Percentiles rank a stretch among this genome's conserved stretches.
Evolutionary conservation across 2,113 vertebrate species (phyloP).

Genomic region (Bujurquina vittata): DNA sequence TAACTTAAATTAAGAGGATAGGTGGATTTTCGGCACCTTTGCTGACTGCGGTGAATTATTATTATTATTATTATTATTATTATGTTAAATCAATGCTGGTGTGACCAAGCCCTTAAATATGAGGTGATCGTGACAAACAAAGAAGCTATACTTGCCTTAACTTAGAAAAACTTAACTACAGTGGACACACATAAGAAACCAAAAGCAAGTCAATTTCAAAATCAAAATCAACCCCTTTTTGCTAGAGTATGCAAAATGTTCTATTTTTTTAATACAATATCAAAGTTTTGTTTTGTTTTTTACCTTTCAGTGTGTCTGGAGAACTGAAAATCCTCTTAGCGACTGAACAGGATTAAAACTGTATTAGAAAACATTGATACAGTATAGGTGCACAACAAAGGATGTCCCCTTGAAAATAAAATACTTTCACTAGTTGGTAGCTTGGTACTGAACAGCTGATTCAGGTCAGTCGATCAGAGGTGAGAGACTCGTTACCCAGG

Average conservation of each 20-base stretch:
- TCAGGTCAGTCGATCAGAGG: neutral
- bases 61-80: too few species aligned
- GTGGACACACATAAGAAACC: neutral
- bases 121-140: neutral
- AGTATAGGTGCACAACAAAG: neutral
- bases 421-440: neutral
- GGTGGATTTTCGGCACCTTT: too few species aligned
- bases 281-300: neutral
- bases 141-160: too few species aligned
- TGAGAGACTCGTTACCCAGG: neutral
- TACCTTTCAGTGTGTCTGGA: neutral
- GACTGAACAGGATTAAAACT: neutral
- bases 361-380: constrained; percentile 1
- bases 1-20: too few species aligned
- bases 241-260: neutral
- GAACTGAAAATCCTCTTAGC: neutral
- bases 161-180: neutral
- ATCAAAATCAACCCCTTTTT: neutral
- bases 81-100: too few species aligned
- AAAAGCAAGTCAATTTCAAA: neutral
- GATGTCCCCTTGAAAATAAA: neutral
- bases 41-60: too few species aligned
- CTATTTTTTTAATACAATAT: neutral
- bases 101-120: too few species aligned
- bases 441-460: neutral